Conservation (phyloP, 53 echinoderm and acorn worm species). For the Temnopleurus reevesii region DNA sequence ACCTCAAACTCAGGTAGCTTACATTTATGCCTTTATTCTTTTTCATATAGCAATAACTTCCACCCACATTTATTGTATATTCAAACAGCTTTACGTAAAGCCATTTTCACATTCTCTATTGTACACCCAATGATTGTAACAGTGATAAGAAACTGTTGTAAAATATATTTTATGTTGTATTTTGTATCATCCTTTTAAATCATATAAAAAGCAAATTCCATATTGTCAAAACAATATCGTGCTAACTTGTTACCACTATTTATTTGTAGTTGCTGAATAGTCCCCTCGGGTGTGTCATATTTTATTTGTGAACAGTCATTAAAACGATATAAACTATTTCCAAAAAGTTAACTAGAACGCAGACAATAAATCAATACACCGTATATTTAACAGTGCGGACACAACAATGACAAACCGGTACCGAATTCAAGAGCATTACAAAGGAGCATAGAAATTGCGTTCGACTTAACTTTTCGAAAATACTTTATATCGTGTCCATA, state of each 20-base stretch:
- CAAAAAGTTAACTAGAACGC: too few relatives aligned
- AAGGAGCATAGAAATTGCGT: too few relatives aligned
- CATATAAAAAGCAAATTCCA: background rate
- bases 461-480: too few relatives aligned
- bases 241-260: background rate
- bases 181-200: background rate
- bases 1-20: background rate
- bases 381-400: too few relatives aligned
- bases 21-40: background rate
- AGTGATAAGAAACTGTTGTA: background rate
- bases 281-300: background rate
- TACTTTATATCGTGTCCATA: too few relatives aligned
- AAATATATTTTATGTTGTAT: background rate
- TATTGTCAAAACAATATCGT: background rate
- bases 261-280: conserved; percentile 16
- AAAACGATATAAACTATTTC: too few relatives aligned
- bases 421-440: too few relatives aligned
- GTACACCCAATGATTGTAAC: background rate
- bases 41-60: conserved; percentile 19
- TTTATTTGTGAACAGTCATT: too few relatives aligned
- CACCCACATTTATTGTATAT: background rate
- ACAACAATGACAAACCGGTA: too few relatives aligned
- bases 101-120: background rate
- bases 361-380: too few relatives aligned
- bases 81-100: background rate